Conservation (phyloP, 2,113 vertebrate genomes). For the Excalfactoria chinensis region DNA sequence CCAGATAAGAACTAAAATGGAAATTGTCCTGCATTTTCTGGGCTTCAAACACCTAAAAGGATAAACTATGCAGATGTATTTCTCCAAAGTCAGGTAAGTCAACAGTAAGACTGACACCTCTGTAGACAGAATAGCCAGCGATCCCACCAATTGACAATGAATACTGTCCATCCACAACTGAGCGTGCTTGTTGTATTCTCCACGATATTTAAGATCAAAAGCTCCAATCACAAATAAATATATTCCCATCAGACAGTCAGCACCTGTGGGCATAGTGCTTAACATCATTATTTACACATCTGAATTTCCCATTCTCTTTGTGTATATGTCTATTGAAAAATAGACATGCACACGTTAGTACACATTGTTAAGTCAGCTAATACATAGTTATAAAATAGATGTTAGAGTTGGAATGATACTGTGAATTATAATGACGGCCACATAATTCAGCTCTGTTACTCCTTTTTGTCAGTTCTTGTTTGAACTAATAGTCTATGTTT, state of each 20-base stretch:
- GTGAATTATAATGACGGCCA: neutral
- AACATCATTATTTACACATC: constrained; percentile 62
- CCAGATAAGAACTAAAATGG: constrained; percentile 90
- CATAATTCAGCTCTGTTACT: neutral
- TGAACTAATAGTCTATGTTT: neutral
- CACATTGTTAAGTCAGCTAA: neutral
- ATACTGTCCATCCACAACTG: constrained; percentile 95
- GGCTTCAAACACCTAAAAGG: constrained; percentile 93
- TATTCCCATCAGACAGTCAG: constrained; percentile 96
- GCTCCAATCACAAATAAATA: constrained; percentile 96
- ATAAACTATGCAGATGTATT: constrained; percentile 97
- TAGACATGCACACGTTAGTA: neutral
- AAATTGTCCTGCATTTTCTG: constrained; percentile 87
- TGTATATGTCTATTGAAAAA: neutral
- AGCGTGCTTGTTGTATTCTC: constrained; percentile 95
- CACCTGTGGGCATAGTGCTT: constrained; percentile 81
- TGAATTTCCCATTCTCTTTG: constrained; percentile 11
- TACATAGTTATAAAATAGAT: neutral
- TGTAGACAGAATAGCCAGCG: constrained; percentile 95
- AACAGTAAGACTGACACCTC: constrained; percentile 96
- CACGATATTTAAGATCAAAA: constrained; percentile 94
- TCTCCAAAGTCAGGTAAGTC: constrained; percentile 96
- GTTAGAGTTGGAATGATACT: neutral
- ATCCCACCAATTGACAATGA: constrained; percentile 92
- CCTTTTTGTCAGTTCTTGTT: neutral